A percentile compares a stretch with the other conserved stretches of the same genome.
These are phyloP conservation scores for Nannoperca australis DNA, from an alignment of 2,797 vertebrate species.

Conservation along the genomic window DNA sequence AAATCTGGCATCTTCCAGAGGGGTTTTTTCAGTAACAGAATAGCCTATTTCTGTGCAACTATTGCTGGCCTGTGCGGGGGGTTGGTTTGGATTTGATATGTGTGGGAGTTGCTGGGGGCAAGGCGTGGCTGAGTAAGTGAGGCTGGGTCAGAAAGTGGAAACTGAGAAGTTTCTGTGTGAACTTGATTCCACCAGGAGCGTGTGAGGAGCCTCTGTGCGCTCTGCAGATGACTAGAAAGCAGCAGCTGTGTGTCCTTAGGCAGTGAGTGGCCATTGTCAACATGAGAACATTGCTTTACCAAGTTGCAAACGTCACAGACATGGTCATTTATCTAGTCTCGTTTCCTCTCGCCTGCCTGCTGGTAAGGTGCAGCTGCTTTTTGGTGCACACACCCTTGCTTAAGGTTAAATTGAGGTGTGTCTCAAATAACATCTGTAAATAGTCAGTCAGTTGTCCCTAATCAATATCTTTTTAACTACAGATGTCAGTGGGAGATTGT, in stretches of 20 bases:
- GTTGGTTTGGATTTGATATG: constrained; percentile 67
- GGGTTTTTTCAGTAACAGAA: constrained; percentile 70
- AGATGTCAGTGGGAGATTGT: constrained; percentile 6
- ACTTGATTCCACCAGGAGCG: constrained; percentile 54
- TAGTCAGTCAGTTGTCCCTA: constrained; percentile 6
- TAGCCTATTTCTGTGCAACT: constrained; percentile 41
- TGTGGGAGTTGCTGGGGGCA: constrained; percentile 77
- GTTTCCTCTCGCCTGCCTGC: constrained; percentile 12
- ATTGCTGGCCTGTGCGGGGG: constrained; percentile 26
- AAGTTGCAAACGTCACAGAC: constrained; percentile 47
- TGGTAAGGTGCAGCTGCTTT: background rate
- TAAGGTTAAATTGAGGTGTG: constrained; percentile 41
- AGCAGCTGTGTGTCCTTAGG: constrained; percentile 62
- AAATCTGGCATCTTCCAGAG: constrained; percentile 37
- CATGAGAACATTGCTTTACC: constrained; percentile 17
- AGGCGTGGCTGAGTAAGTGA: constrained; percentile 64
- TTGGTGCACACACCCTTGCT: constrained; percentile 42
- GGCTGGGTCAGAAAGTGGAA: constrained; percentile 52
- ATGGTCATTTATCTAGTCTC: constrained; percentile 26
- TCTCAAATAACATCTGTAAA: constrained; percentile 28
- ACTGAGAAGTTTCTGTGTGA: constrained; percentile 61
- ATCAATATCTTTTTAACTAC: constrained; percentile 42
- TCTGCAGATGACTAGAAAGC: constrained; percentile 41
- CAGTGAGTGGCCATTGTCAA: constrained; percentile 29
- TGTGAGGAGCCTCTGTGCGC: constrained; percentile 42